Base-by-base conservation (phyloP, 2,797 vertebrate species). In the Liparis tanakae region DNA sequence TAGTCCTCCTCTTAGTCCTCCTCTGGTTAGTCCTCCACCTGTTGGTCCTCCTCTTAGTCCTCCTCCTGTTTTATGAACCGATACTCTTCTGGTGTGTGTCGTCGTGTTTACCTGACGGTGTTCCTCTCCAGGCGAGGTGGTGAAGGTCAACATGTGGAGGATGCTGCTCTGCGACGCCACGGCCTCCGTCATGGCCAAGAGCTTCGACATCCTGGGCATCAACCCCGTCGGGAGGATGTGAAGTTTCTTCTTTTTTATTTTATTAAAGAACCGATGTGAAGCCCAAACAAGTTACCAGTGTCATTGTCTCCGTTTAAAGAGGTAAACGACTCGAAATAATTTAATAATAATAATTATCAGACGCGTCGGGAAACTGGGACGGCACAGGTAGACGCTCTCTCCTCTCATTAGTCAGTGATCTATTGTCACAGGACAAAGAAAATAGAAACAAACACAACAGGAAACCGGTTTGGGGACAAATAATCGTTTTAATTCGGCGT, bases 111-210 rank as follows among this genome's bases (percentile, higher is more conserved):
- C 25, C 25, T 30, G 25, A 30, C 25, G 25, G n/a, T 30, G 25
- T 30, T 30, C 25, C 0, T 60, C 5, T 90, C 10, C 92, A 99
- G 98, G 97, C 74, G 93, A 96, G 79, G 96, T 99, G 0, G 20
- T 97, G 13, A 98, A 98, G 88, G 94, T 99, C 76, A 99, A 99
- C 91, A 97, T 97, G 96, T 96, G 96, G 95, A 93, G 98, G 71
- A 93, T 99, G 96, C 92, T 99, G 84, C 92, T 99, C 5, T 99
- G 97, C 0, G 96, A 99, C n/a, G 97, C 97, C 57, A 96, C 95
- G 0, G 97, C 98, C 1, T 76, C 90, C 0, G 1, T 98, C 86
- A 99, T 99, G 98, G 97, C 96, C 66, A 97, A 97, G 91, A 93
- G 97, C 9, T 99, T 99, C 0, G 94, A 97, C 79, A 98, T 99